Conservation (phyloP, 2,797 vertebrate species). For the Alfaro cultratus region DNA sequence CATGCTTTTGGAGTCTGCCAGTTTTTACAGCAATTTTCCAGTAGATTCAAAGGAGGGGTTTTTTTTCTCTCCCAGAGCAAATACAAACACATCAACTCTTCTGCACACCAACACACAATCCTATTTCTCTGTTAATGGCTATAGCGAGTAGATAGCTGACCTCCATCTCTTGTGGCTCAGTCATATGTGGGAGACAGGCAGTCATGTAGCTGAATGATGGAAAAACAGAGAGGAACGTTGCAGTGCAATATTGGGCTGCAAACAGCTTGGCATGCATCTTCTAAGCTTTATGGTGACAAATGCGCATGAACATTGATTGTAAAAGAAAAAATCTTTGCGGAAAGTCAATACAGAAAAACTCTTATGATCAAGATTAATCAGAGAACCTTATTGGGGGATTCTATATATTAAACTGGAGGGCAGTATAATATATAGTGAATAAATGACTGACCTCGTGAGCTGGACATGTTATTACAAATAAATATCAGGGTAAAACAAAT, state of each 20-base stretch:
- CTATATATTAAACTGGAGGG: background rate
- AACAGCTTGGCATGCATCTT: background rate
- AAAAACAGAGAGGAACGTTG: background rate
- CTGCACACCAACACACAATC: background rate
- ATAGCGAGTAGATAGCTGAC: constrained; percentile 1
- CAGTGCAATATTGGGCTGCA: background rate
- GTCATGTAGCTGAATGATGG: background rate
- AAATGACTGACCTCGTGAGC: background rate
- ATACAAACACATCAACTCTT: background rate
- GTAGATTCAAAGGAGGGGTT: background rate
- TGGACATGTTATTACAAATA: background rate
- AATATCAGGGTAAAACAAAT: background rate
- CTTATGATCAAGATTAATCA: background rate
- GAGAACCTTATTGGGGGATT: background rate
- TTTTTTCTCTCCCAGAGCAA: background rate
- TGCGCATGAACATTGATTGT: background rate
- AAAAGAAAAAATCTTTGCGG: background rate
- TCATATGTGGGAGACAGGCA: background rate
- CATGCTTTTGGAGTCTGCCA: background rate
- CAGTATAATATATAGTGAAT: too few relatives aligned
- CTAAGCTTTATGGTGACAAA: background rate
- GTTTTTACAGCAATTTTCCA: background rate
- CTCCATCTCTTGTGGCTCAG: background rate
- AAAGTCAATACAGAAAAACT: background rate
- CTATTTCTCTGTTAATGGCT: constrained; percentile 16